phyloP scores from a whole-genome alignment of 2,797 vertebrate genomes.

The Phoebastria nigripes region DNA sequence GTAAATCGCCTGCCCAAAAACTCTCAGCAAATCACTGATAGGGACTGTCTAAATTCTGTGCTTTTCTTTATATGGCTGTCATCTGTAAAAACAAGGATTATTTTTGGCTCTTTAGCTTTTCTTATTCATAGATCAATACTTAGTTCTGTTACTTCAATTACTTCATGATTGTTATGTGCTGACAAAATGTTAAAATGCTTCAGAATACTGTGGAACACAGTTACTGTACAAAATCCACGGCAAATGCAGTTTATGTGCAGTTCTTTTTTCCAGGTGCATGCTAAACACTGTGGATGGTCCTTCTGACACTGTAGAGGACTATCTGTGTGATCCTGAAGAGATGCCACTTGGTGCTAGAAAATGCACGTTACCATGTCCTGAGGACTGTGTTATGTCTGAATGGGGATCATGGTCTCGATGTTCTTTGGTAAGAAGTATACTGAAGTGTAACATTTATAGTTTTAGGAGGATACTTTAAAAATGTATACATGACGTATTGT shows the following conservation, averaged over 20 bases:
- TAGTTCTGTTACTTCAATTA: neutral
- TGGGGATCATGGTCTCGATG: conserved; percentile 92
- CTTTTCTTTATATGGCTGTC: neutral
- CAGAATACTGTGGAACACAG: neutral
- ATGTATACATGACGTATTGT: neutral
- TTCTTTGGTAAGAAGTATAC: conserved; percentile 83
- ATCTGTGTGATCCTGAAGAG: conserved; percentile 95
- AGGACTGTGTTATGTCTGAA: conserved; percentile 93
- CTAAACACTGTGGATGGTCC: conserved; percentile 95
- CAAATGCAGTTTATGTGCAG: neutral
- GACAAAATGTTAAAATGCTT: neutral
- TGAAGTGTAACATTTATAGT: neutral
- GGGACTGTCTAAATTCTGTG: neutral
- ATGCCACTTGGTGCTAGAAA: conserved; percentile 93
- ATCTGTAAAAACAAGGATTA: neutral
- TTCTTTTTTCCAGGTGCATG: conserved; percentile 85
- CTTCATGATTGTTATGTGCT: neutral
- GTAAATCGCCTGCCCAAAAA: neutral
- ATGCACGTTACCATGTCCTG: conserved; percentile 90
- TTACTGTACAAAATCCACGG: neutral
- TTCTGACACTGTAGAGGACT: conserved; percentile 91
- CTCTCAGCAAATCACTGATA: neutral
- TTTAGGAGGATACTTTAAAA: neutral
- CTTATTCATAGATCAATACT: neutral
- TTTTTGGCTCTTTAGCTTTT: neutral